A percentile compares a stretch with the other conserved stretches of the same genome.
These are phyloP conservation scores for Drosophila pandora DNA, from an alignment of 1,140 invertebrate genomes.

Conservation along the genomic window DNA sequence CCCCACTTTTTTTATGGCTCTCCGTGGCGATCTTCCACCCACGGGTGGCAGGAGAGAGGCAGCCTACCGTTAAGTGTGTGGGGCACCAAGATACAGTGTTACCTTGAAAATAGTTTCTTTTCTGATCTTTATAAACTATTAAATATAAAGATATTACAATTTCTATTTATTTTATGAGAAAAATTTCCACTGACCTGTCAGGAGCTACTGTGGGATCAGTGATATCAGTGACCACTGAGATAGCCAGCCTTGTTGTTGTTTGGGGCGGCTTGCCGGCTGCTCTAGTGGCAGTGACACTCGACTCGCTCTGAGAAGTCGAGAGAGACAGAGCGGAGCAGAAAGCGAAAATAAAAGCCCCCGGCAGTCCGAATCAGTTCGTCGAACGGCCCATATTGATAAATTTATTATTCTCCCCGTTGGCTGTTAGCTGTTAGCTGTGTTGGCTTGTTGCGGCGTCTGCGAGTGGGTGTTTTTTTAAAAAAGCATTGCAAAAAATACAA, in stretches of 20 bases:
- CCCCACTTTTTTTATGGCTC: slow-evolving; percentile 29
- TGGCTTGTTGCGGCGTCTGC: background rate
- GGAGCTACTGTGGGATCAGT: background rate
- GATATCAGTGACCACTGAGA: slow-evolving; percentile 1
- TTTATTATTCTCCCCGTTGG: slow-evolving; percentile 36
- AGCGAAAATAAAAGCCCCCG: slow-evolving; percentile 13
- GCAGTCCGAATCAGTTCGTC: slow-evolving; percentile 62
- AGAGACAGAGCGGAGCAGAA: slow-evolving; percentile 23
- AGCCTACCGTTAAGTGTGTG: slow-evolving; percentile 5
- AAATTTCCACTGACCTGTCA: too few species aligned
- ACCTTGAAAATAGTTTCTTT: too few species aligned
- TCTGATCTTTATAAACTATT: too few species aligned
- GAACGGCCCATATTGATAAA: slow-evolving; percentile 60
- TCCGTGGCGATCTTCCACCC: slow-evolving; percentile 37
- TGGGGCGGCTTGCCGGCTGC: slow-evolving; percentile 43
- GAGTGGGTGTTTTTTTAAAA: slow-evolving; percentile 36
- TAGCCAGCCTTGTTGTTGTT: slow-evolving; percentile 24
- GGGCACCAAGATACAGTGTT: slow-evolving; percentile 6
- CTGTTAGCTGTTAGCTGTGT: background rate
- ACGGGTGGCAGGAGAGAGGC: slow-evolving; percentile 21
- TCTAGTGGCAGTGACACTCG: slow-evolving; percentile 75
- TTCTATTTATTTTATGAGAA: too few species aligned
- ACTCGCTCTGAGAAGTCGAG: slow-evolving; percentile 20
- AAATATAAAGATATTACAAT: too few species aligned
- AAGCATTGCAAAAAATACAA: slow-evolving; percentile 36